Conservation (phyloP, 1,140 invertebrate genomes). For the Magallana ariakensis region DNA sequence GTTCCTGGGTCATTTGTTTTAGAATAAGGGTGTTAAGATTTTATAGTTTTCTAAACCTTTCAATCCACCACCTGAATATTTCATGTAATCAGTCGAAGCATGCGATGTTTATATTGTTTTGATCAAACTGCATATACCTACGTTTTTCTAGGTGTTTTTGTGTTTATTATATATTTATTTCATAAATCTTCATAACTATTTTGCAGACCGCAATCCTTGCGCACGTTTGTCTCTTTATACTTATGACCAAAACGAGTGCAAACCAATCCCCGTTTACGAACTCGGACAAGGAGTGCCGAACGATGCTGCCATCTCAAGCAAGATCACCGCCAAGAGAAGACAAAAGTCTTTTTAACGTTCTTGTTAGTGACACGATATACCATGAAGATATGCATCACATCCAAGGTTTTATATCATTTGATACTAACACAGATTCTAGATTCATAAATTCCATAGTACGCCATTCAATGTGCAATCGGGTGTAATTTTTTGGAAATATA, state of each 20-base stretch:
- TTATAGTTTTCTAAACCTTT: too few species aligned
- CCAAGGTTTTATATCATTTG: not conserved
- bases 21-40: too few species aligned
- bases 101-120: too few species aligned
- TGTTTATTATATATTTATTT: not conserved
- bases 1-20: too few species aligned
- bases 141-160: too few species aligned
- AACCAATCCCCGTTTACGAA: not conserved
- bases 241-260: not conserved
- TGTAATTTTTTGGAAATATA: too few species aligned
- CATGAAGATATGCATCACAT: slow-evolving; percentile 27
- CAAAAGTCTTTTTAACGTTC: not conserved
- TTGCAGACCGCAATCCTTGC: not conserved
- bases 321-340: slow-evolving; percentile 4
- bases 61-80: too few species aligned
- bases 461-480: too few species aligned
- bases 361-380: slow-evolving; percentile 19
- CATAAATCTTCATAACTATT: not conserved
- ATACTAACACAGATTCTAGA: too few species aligned
- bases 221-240: not conserved
- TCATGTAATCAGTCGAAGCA: too few species aligned
- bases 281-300: slow-evolving; percentile 21
- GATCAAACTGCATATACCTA: too few species aligned
- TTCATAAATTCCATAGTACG: too few species aligned
- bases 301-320: not conserved